Percentiles rank a stretch among this genome's conserved stretches.
These are phyloP conservation scores for Hyposmocoma kahamanoa DNA, from an alignment of 1,140 invertebrate species.

Conservation along the genomic window DNA sequence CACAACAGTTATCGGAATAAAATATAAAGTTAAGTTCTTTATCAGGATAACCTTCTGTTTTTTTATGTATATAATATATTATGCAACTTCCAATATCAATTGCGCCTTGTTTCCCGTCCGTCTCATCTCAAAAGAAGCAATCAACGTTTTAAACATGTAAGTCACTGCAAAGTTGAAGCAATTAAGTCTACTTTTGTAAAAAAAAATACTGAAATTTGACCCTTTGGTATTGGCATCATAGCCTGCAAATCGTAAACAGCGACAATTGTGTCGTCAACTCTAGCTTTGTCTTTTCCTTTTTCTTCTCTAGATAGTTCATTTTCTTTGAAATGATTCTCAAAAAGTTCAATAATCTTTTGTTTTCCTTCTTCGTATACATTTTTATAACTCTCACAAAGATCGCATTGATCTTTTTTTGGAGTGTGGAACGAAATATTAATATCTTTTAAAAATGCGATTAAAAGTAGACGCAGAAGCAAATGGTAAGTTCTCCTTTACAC, in stretches of 20 bases:
- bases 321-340: constrained; percentile 21
- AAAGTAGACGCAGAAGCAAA: constrained; percentile 21
- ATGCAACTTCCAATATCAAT: constrained; percentile 36
- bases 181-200: constrained; percentile 36
- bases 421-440: constrained; percentile 42
- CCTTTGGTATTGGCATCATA: constrained; percentile 30
- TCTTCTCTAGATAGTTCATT: constrained; percentile 20
- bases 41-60: constrained; percentile 4
- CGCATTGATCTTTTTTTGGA: constrained; percentile 57
- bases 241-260: constrained; percentile 47
- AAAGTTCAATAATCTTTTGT: constrained; percentile 1
- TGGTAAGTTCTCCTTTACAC: constrained; percentile 11
- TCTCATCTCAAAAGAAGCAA: constrained; percentile 39
- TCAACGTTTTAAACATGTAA: constrained; percentile 24
- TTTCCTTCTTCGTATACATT: constrained; percentile 25
- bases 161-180: constrained; percentile 40
- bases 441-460: constrained; percentile 31
- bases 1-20: constrained; percentile 8
- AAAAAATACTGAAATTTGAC: constrained; percentile 25
- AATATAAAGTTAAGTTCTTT: constrained; percentile 21
- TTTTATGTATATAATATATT: constrained; percentile 18
- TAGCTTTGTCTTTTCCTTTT: too few species aligned
- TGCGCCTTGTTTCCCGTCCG: constrained; percentile 28
- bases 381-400: constrained; percentile 35
- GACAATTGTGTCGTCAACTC: constrained; percentile 15